Base-by-base conservation (phyloP, 1,140 invertebrate species). In the Limonius californicus region DNA sequence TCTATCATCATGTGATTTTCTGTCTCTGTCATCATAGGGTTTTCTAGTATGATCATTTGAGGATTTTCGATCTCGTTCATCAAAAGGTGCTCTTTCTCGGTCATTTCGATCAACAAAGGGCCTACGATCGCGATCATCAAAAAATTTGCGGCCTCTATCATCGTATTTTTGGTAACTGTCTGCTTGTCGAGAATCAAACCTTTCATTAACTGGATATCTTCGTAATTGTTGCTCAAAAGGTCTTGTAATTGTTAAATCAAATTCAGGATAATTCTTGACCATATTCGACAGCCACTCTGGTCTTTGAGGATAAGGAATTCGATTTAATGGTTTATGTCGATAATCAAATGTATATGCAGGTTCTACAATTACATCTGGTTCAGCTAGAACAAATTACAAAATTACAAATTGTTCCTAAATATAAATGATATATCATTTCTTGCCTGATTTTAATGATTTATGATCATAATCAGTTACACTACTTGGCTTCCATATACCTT, bases 401-500 rank as follows among this genome's bases (percentile, higher is more conserved):
- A 21, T 6, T 55, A 18, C 8, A 8, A n/a, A n/a, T n/a, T n/a
- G n/a, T n/a, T n/a, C n/a, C n/a, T n/a, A n/a, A n/a, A n/a, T n/a
- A n/a, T n/a, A n/a, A n/a, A n/a, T n/a, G n/a, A n/a, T n/a, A n/a
- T n/a, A n/a, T n/a, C n/a, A n/a, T n/a, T 39, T 15, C 35, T 62
- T 72, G 76, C 73, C 61, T 62, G 62, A 30, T 61, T 68, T 70
- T 35, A 66, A 11, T 58, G 80, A 75, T 66, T 84, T 83, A 68
- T 89, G 88, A 15, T 84, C 84, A 77, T 91, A 90, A 76, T 91
- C 87, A 45, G 90, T 83, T 19, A 89, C 82, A 63, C 18, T 63
- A 15, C 54, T 54, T 6, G 73, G 69, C 50, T 73, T 65, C 59
- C 72, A 72, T 8, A 74, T 62, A 16, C 47, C 43, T 3, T 63